Percentiles rank a stretch among this genome's conserved stretches.
These are phyloP conservation scores for Orchesellides sinensis DNA, from an alignment of 2,888 invertebrate species.

Conservation along the genomic window DNA sequence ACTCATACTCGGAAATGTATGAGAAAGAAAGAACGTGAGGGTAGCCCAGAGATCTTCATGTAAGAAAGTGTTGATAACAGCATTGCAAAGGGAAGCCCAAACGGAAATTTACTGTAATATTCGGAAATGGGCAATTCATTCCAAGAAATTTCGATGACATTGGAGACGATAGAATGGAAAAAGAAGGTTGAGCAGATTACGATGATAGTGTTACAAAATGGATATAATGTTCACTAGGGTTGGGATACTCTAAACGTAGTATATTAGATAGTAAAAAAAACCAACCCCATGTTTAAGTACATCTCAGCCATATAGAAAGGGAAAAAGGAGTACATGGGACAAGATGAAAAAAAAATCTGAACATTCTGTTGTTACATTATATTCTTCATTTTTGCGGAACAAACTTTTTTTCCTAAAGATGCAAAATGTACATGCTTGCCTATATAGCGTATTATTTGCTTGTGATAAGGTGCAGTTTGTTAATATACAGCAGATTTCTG, in stretches of 20 bases:
- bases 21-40: not conserved
- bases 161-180: constrained; percentile 48
- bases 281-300: too few species aligned
- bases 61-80: constrained; percentile 46
- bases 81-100: constrained; percentile 28
- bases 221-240: not conserved
- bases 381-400: not conserved
- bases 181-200: constrained; percentile 11
- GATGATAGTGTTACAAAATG: constrained; percentile 9
- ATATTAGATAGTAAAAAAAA: too few species aligned
- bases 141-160: constrained; percentile 64
- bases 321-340: not conserved
- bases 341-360: not conserved
- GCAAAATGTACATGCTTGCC: too few species aligned
- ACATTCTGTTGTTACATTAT: constrained; percentile 6
- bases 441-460: too few species aligned
- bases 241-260: not conserved
- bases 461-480: constrained; percentile 31
- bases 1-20: not conserved
- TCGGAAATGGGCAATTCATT: constrained; percentile 66
- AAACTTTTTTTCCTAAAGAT: not conserved
- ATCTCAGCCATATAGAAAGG: not conserved
- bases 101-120: constrained; percentile 59
- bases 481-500: constrained; percentile 36
- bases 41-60: not conserved